Evolutionary conservation across 2,113 vertebrate genomes (phyloP).

Genomic region (Coregonus clupeaformis): DNA sequence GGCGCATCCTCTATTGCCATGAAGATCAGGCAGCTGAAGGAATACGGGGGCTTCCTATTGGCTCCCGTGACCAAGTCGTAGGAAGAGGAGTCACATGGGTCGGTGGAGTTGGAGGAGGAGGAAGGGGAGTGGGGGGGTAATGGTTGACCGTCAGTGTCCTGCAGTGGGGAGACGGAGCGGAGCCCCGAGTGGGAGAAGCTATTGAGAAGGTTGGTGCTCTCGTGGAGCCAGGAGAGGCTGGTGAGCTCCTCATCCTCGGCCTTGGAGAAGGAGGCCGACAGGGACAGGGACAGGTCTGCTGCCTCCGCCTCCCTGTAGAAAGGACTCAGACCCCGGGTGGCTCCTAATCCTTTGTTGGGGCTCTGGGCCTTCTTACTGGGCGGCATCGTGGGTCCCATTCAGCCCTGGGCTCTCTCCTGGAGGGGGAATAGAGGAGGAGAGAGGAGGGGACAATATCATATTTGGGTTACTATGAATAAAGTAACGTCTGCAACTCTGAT

Average conservation of each 20-base stretch:
- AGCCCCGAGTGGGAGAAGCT: conserved; percentile 95
- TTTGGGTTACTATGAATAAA: neutral
- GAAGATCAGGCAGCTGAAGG: conserved; percentile 99
- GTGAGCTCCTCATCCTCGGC: conserved; percentile 93
- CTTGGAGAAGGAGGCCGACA: conserved; percentile 82
- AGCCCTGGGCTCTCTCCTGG: conserved; percentile 83
- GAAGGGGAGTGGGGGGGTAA: conserved; percentile 79
- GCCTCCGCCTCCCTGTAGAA: conserved; percentile 88
- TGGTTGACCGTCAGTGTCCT: conserved; percentile 86
- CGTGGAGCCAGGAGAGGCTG: conserved; percentile 97
- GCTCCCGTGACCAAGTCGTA: conserved; percentile 87
- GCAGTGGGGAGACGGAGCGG: conserved; percentile 91
- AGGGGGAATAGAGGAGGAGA: conserved; percentile 14
- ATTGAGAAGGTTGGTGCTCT: conserved; percentile 95
- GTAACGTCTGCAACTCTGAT: no score
- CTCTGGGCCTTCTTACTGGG: conserved; percentile 97
- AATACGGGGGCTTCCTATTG: conserved; percentile 96
- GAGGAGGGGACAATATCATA: no score
- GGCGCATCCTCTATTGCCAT: conserved; percentile 98
- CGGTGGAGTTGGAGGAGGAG: conserved; percentile 60
- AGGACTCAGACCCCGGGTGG: conserved; percentile 88
- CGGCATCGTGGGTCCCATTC: conserved; percentile 99
- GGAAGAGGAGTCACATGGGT: conserved; percentile 77
- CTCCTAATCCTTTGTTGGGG: conserved; percentile 87
- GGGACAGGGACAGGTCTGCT: conserved; percentile 88